Percentiles rank a stretch among this genome's conserved stretches.
phyloP scores from a whole-genome alignment of 2,113 vertebrate species.

The Vanacampus margaritifer region DNA sequence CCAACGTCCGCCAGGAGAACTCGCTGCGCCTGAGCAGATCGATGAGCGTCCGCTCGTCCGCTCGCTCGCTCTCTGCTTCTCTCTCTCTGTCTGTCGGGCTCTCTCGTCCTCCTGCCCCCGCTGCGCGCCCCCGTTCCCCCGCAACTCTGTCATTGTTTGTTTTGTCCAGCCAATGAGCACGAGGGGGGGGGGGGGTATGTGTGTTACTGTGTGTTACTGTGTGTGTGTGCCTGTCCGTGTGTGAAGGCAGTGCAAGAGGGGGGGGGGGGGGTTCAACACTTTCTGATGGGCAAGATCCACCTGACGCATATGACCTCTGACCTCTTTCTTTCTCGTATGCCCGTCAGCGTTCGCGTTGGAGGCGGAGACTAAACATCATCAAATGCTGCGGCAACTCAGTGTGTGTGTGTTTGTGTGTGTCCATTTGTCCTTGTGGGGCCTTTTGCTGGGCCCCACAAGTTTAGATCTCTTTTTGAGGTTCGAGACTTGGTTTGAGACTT shows the following conservation, averaged over 20 bases:
- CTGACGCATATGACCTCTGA: slow-evolving; percentile 4
- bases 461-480: no score
- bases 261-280: neutral
- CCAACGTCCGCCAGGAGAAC: slow-evolving; percentile 1
- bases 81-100: neutral
- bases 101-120: slow-evolving; percentile 1
- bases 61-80: neutral
- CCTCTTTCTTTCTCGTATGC: neutral
- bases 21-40: neutral
- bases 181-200: neutral
- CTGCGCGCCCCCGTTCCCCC: neutral
- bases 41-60: neutral
- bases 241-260: neutral
- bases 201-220: neutral
- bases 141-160: slow-evolving; percentile 1
- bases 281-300: neutral
- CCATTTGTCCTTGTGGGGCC: neutral
- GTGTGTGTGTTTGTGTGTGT: neutral
- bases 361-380: neutral
- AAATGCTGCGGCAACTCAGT: neutral
- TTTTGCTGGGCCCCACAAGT: no score
- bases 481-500: no score
- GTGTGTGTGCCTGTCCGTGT: neutral
- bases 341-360: neutral
- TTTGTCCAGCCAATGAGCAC: slow-evolving; percentile 4